Evolutionary conservation across 2,797 vertebrate genomes (phyloP), one percentile per base, ranked within the genome.

Genomic region (Masticophis lateralis): DNA sequence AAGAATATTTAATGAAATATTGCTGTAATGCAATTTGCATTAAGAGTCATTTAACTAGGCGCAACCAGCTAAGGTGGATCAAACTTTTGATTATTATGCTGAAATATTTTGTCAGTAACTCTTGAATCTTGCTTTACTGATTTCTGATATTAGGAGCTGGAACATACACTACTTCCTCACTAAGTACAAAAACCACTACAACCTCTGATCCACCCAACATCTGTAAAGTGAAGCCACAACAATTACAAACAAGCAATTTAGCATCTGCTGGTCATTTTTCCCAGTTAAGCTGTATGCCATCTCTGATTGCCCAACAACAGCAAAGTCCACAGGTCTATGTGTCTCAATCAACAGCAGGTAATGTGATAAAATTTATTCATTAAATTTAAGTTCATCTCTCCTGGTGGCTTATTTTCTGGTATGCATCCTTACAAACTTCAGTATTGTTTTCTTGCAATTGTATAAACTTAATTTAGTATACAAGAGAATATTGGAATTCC

Each of bases 181-280:
- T 99, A 94, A 99, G 98, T 97, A 99, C 99, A 0, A 99, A 99
- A 97, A 99, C 99, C 88, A 98, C 99, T 66, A 99, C 98, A 16
- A 99, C 99, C 9, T 99, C 99, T 0, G 99, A 99, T 95, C 99
- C 99, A 92, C 99, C 99, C 7, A 99, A 99, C 95, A 99, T 99
- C 96, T 99, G 99, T 96, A 99, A 99, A 97, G 99, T 99, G 97
- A 99, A 99, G 94, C 99, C 99, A 60, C 99, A 99, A 94, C 99
- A 99, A 95, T 95, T 99, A 93, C 99, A 99, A 96, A 98, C 98
- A 5, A 98, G 98, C 94, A 98, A 97, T 95, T 97, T 99, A 93
- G 98, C 98, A 25, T 98, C 98, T 92, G 98, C 98, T 79, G 97
- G 98, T 94, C 99, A 98, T 95, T 99, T 99, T 96, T 99, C 99